phyloP scores from a whole-genome alignment of 30 jellyfish, hydroid and myxozoan genomes.

The Haliclystus octoradiatus region DNA sequence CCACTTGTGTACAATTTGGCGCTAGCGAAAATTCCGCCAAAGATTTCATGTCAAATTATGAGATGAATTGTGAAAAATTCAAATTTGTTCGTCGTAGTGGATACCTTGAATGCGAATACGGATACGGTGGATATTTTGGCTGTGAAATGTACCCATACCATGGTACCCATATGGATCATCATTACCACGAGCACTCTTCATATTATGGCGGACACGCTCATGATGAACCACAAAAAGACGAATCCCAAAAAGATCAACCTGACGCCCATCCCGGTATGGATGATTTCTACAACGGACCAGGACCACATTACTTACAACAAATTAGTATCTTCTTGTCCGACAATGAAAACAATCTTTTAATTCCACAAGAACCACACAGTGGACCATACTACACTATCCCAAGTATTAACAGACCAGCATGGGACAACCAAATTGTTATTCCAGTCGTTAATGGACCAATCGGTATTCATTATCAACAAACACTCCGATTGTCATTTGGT shows the following conservation, averaged over 20 bases:
- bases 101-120: neutral
- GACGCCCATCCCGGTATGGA: neutral
- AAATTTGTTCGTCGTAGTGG: neutral
- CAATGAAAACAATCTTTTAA: neutral
- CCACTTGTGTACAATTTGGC: neutral
- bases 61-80: neutral
- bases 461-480: neutral
- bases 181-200: no score
- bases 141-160: constrained; percentile 1
- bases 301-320: neutral
- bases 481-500: neutral
- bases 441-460: neutral
- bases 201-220: constrained; percentile 3
- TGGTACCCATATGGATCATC: neutral
- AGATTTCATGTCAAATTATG: neutral
- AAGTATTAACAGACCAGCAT: neutral
- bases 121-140: neutral
- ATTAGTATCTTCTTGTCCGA: neutral
- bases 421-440: neutral
- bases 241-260: neutral
- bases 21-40: neutral
- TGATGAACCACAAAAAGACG: neutral
- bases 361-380: neutral
- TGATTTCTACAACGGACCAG: neutral
- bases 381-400: constrained; percentile 1